Base-by-base conservation (phyloP, 2,797 vertebrate species). In the Karalla daura region DNA sequence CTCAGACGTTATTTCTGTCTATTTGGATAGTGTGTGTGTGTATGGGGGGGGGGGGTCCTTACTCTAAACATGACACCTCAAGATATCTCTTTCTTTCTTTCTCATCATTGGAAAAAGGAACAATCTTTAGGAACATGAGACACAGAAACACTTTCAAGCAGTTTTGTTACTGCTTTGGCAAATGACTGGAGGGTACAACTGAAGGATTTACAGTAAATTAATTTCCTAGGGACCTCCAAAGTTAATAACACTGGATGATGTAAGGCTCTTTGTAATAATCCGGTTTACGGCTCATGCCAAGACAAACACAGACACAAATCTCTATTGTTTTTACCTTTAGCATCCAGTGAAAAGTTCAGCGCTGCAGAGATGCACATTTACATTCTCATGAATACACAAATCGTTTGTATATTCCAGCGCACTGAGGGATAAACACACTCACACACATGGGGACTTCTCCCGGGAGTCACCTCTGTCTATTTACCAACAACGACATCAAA, bases 151-250 rank as follows among this genome's bases (percentile, higher is more conserved):
- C 86, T 89, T 89, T 88, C 47, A 89, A 86, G 76, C 81, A 49
- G 75, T 71, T 75, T 41, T 72, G 66, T n/a, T 21, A 21, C 55
- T 80, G 78, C 69, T 75, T 84, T 80, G 84, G 50, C 86, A 84
- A 71, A 39, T 61, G 70, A 75, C 83, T 58, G 17, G 63, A 80
- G 64, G 87, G 78, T 69, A 77, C 67, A 78, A 85, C 40, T 67
- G 75, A 74, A 74, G 68, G 47, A 86, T 86, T 78, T 86, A n/a
- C n/a, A n/a, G n/a, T n/a, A 91, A 91, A 92, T 93, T 88, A 88
- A 89, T 92, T 93, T 91, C 88, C 81, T 70, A 68, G 89, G 89
- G 87, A 89, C 79, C 49, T 43, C 41, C 67, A 76, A 54, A 86
- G 84, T 84, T 83, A 68, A 79, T 80, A 79, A 55, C 74, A 83